A percentile compares a stretch with the other conserved stretches of the same genome.
Evolutionary conservation across 1,140 invertebrate species (phyloP).

Genomic region (Lucilia sericata): DNA sequence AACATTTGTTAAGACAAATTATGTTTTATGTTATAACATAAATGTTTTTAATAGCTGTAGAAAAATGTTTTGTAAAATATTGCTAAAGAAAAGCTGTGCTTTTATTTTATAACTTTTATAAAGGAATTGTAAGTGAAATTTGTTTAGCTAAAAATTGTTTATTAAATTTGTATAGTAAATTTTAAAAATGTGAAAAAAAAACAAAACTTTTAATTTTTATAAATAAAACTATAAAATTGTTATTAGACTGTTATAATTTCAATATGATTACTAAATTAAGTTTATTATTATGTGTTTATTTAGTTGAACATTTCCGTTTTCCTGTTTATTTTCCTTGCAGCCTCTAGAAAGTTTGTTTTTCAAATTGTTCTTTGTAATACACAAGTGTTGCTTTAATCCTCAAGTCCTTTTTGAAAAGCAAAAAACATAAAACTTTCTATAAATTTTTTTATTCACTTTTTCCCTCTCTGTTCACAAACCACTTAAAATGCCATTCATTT

Average conservation of each 20-base stretch:
- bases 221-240: background rate
- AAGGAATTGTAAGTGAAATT: background rate
- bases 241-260: background rate
- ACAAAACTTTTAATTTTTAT: background rate
- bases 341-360: background rate
- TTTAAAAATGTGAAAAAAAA: background rate
- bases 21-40: background rate
- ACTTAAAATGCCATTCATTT: conserved; percentile 12
- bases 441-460: background rate
- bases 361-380: background rate
- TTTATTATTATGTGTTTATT: background rate
- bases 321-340: background rate
- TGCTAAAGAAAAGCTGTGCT: background rate
- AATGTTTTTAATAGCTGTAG: background rate
- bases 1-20: background rate
- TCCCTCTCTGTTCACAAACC: background rate
- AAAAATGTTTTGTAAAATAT: background rate
- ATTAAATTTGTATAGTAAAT: background rate
- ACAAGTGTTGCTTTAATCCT: background rate
- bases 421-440: no score
- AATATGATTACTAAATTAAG: background rate
- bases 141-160: background rate
- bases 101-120: background rate
- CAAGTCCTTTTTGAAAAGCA: background rate
- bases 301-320: conserved; percentile 3